A percentile compares a stretch with the other conserved stretches of the same genome.
phyloP scores from a whole-genome alignment of 2,113 vertebrate genomes.

The Irena cyanogastra region DNA sequence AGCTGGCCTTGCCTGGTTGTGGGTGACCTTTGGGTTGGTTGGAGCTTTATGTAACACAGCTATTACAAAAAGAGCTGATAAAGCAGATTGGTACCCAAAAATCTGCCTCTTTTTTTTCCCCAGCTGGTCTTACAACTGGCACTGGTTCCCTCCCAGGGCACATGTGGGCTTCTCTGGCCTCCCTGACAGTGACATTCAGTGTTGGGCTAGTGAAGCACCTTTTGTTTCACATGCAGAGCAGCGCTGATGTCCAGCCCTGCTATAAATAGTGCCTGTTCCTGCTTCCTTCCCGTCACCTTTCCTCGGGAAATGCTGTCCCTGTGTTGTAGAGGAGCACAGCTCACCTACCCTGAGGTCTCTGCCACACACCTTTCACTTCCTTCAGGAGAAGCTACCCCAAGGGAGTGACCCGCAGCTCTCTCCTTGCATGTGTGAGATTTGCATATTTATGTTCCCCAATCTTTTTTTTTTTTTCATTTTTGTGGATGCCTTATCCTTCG shows the following conservation, averaged over 20 bases:
- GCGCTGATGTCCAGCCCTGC: fast-evolving
- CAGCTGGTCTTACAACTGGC: not conserved
- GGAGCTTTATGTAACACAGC: not conserved
- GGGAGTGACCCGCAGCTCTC: not conserved
- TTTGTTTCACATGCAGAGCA: not conserved
- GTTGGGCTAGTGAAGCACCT: not conserved
- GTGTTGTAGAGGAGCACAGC: not conserved
- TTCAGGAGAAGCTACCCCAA: not conserved
- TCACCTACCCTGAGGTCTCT: not conserved
- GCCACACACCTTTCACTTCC: not conserved
- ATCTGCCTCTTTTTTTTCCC: not conserved
- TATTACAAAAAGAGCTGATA: not conserved
- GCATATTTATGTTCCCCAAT: fast-evolving
- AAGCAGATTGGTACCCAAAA: not conserved
- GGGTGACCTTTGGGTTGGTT: not conserved
- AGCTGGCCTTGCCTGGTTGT: not conserved
- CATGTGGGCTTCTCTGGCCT: not conserved
- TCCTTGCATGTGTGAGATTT: not conserved
- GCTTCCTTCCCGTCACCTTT: not conserved
- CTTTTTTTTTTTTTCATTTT: not conserved
- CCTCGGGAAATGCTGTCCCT: not conserved
- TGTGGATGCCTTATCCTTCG: not conserved
- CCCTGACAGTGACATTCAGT: not conserved
- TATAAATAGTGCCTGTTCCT: not conserved
- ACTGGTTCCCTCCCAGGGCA: fast-evolving